Conservation (phyloP, 2,888 invertebrate genomes). For the Ypsolopha scabrella region DNA sequence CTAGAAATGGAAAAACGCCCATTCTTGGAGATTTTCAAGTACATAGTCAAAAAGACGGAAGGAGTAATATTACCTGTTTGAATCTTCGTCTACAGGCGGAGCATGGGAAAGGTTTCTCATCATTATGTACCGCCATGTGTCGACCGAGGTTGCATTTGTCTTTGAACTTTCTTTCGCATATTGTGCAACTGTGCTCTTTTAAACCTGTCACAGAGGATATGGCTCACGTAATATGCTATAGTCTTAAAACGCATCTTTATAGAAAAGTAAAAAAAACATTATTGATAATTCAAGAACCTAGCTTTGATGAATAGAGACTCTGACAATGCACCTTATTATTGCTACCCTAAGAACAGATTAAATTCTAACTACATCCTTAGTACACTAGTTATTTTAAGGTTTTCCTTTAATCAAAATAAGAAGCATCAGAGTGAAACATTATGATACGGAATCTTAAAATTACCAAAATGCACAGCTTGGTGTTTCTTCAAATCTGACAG, state of each 20-base stretch:
- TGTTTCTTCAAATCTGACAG: constrained; percentile 53
- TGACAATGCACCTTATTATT: too few relatives aligned
- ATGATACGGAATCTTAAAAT: constrained; percentile 9
- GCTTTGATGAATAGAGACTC: too few relatives aligned
- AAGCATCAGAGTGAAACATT: not conserved
- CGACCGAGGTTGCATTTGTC: constrained; percentile 49
- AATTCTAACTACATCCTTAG: too few relatives aligned
- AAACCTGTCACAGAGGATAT: constrained; percentile 22
- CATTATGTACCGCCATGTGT: constrained; percentile 38
- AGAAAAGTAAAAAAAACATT: too few relatives aligned
- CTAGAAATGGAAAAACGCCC: too few relatives aligned
- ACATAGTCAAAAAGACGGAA: not conserved
- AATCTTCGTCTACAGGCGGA: constrained; percentile 38
- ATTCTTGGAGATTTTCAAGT: too few relatives aligned
- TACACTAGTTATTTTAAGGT: constrained; percentile 7
- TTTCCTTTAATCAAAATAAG: not conserved
- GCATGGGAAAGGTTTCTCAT: constrained; percentile 42
- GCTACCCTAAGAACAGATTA: too few relatives aligned
- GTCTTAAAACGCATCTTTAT: too few relatives aligned
- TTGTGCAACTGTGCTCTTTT: constrained; percentile 25
- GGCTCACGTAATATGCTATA: too few relatives aligned
- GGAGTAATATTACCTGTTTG: constrained; percentile 31
- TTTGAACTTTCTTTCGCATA: constrained; percentile 34
- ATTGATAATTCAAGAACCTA: too few relatives aligned
- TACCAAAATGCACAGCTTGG: constrained; percentile 42